Evolutionary conservation across 2,797 vertebrate genomes (phyloP).

Genomic region (Tapera naevia): DNA sequence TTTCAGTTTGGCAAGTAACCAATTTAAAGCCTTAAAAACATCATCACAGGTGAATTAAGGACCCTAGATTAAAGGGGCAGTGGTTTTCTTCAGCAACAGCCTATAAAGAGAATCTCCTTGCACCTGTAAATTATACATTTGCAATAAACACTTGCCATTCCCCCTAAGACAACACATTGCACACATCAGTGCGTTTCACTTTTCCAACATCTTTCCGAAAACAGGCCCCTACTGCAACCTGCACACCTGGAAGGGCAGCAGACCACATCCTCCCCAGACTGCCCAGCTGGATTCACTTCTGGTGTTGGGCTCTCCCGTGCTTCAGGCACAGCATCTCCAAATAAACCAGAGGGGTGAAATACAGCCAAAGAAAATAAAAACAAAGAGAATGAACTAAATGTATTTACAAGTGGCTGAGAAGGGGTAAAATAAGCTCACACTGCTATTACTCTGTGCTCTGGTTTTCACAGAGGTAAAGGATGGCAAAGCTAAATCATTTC

Average conservation of each 20-base stretch:
- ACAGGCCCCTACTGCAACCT: accelerated
- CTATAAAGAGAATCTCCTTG: neutral
- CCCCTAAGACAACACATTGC: neutral
- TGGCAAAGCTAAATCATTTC: neutral
- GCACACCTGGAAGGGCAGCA: accelerated
- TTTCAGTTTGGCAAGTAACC: neutral
- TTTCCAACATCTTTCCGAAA: neutral
- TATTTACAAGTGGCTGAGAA: neutral
- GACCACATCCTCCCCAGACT: neutral
- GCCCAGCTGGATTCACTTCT: accelerated
- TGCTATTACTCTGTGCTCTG: neutral
- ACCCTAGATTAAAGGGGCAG: neutral
- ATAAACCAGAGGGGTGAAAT: neutral
- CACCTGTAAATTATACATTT: neutral
- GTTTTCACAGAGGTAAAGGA: neutral
- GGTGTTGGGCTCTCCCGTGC: accelerated
- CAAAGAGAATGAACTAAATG: neutral
- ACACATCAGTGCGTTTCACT: no score
- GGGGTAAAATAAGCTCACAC: neutral
- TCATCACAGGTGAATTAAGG: neutral
- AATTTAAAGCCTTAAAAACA: neutral
- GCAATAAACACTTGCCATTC: neutral
- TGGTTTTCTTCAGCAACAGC: no score
- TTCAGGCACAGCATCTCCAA: neutral
- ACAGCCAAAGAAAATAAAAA: neutral